Percentiles rank a stretch among this genome's conserved stretches.
These are phyloP conservation scores for Dasyprocta punctata DNA, from an alignment of 2,113 vertebrate species.

Conservation along the genomic window DNA sequence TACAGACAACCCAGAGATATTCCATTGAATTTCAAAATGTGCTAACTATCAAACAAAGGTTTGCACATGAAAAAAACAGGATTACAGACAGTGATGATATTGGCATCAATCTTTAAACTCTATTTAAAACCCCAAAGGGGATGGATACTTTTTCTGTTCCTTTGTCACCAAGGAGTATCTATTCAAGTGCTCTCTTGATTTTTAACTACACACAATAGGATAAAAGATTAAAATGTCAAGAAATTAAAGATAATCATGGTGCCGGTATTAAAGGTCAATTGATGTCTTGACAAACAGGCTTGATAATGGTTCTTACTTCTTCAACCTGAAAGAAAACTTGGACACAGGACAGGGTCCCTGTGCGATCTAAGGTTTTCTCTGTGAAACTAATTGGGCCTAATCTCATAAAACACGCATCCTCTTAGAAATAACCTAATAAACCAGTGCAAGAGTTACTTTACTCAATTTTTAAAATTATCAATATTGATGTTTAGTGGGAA, in stretches of 20 bases:
- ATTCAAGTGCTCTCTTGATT: constrained; percentile 35
- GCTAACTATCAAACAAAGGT: not conserved
- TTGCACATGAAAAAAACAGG: not conserved
- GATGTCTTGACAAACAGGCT: not conserved
- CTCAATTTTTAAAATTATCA: constrained; percentile 14
- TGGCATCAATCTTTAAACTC: constrained; percentile 8
- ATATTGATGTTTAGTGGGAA: not conserved
- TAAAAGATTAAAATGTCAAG: constrained; percentile 39
- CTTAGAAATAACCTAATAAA: not conserved
- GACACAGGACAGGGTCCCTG: not conserved
- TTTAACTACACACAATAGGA: not conserved
- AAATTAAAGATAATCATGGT: not conserved
- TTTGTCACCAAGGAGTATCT: not conserved
- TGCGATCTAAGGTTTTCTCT: not conserved
- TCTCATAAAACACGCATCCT: not conserved
- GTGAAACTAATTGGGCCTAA: not conserved
- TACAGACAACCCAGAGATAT: constrained; percentile 28
- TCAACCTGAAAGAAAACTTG: not conserved
- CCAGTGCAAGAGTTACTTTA: not conserved
- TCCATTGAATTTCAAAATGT: constrained; percentile 51
- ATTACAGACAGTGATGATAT: not conserved
- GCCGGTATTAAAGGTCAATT: not conserved
- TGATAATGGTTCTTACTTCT: not conserved
- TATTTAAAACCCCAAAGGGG: not conserved
- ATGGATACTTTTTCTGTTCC: constrained; percentile 12